Evolutionary conservation across 2,113 vertebrate species (phyloP).

Genomic region (Tragulus kanchil): DNA sequence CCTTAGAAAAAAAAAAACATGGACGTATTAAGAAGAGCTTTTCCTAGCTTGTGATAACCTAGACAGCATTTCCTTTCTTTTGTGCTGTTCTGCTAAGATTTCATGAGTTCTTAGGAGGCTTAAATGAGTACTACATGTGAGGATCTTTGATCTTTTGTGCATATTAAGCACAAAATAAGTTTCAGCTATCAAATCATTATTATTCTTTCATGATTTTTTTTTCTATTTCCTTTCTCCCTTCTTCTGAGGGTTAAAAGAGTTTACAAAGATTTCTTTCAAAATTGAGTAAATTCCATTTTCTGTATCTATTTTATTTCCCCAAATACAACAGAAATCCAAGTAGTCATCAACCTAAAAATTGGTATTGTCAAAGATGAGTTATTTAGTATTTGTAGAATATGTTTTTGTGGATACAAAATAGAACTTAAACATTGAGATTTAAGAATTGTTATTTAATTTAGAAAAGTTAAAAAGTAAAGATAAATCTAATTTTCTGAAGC

Average conservation of each 20-base stretch:
- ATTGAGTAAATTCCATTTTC: constrained; percentile 56
- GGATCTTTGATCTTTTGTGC: not conserved
- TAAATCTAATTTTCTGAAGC: not conserved
- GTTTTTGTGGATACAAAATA: constrained; percentile 26
- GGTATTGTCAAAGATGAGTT: not conserved
- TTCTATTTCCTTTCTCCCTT: not conserved
- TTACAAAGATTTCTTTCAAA: constrained; percentile 35
- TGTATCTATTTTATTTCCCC: not conserved
- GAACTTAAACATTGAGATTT: constrained; percentile 38
- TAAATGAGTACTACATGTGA: not conserved
- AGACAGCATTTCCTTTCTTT: not conserved
- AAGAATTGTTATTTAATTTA: constrained; percentile 25
- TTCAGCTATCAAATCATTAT: not conserved
- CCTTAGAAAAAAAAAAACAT: not conserved
- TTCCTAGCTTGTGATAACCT: not conserved
- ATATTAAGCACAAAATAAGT: not conserved
- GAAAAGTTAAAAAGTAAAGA: constrained; percentile 39
- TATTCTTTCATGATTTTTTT: not conserved
- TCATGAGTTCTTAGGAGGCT: not conserved
- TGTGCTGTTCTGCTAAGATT: not conserved
- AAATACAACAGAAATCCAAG: constrained; percentile 11
- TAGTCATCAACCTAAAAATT: not conserved
- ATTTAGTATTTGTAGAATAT: not conserved
- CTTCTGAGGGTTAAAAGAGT: constrained; percentile 45
- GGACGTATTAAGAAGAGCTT: not conserved